phyloP scores from a whole-genome alignment of 92 coral and sea anemone species.

The Desmophyllum pertusum region DNA sequence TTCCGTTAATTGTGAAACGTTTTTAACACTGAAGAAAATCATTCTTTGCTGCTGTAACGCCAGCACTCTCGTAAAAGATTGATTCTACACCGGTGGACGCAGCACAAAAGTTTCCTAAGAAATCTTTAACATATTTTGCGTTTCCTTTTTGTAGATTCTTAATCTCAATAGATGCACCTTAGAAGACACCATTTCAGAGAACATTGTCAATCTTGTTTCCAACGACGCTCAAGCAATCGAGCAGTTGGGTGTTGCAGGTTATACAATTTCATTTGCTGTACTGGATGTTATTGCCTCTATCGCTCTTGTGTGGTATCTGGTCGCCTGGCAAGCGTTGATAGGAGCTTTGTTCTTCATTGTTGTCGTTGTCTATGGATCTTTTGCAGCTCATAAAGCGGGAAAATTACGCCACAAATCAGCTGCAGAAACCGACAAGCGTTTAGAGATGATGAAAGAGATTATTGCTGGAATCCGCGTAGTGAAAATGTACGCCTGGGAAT shows the following conservation, averaged over 20 bases:
- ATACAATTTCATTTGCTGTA: background rate
- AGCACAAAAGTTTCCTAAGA: background rate
- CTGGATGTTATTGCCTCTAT: conserved; percentile 10
- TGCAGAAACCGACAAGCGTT: conserved; percentile 20
- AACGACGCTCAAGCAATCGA: conserved; percentile 39
- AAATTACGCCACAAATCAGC: conserved; percentile 7
- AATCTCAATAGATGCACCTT: background rate
- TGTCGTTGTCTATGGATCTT: conserved; percentile 17
- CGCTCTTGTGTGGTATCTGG: conserved; percentile 14
- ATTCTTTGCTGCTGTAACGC: too few relatives aligned
- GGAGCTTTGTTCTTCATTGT: conserved; percentile 6
- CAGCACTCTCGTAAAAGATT: too few relatives aligned
- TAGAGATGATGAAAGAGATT: conserved; percentile 35
- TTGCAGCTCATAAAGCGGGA: conserved; percentile 19
- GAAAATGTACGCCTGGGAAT: conserved; percentile 49
- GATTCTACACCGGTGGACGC: background rate
- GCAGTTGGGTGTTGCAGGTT: background rate
- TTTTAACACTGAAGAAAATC: too few relatives aligned
- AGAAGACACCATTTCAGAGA: conserved; percentile 28
- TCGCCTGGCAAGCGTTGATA: conserved; percentile 42
- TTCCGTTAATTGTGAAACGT: too few relatives aligned
- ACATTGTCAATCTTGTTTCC: conserved; percentile 23
- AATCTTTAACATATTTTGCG: too few relatives aligned
- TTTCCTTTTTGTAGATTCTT: conserved; percentile 2
- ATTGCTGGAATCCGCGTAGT: conserved; percentile 27